Conservation (phyloP, 23 tunicate species). For the Clavelina lepadiformis region DNA sequence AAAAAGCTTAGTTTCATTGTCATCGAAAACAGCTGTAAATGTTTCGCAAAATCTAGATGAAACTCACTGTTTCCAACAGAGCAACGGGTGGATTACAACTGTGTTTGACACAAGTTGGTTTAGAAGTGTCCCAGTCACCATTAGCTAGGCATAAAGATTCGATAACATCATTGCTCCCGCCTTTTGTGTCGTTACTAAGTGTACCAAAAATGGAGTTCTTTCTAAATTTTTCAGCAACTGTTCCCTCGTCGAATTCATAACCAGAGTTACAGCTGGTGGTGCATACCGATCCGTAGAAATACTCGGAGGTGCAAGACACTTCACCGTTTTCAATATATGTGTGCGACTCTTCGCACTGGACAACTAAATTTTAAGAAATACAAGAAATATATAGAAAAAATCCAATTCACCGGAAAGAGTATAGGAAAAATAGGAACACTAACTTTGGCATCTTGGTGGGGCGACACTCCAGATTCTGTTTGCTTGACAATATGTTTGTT, state of each 20-base stretch:
- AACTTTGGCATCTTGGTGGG: slow-evolving; percentile 49
- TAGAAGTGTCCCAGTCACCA: slow-evolving; percentile 25
- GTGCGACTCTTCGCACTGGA: slow-evolving; percentile 32
- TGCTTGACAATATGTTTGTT: slow-evolving; percentile 21
- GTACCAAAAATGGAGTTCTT: not conserved
- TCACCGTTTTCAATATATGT: slow-evolving; percentile 21
- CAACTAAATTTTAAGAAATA: slow-evolving; percentile 37
- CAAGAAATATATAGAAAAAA: not conserved
- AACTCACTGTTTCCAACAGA: slow-evolving; percentile 20
- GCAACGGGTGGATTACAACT: slow-evolving; percentile 32
- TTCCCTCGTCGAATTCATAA: slow-evolving; percentile 25
- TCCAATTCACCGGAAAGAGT: not conserved
- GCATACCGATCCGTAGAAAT: slow-evolving; percentile 28
- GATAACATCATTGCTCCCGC: not conserved
- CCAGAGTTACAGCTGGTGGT: slow-evolving; percentile 28
- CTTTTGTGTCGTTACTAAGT: not conserved
- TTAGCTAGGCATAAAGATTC: slow-evolving; percentile 27
- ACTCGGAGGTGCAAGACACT: slow-evolving; percentile 21
- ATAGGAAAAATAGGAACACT: not conserved
- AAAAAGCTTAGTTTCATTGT: not conserved
- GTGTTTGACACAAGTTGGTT: slow-evolving; percentile 48
- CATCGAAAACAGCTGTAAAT: not conserved
- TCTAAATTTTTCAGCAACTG: not conserved
- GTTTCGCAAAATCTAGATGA: not conserved
- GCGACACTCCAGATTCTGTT: slow-evolving; percentile 21